Evolutionary conservation across 2,888 invertebrate genomes (phyloP).

Genomic region (Watsonalla binaria): DNA sequence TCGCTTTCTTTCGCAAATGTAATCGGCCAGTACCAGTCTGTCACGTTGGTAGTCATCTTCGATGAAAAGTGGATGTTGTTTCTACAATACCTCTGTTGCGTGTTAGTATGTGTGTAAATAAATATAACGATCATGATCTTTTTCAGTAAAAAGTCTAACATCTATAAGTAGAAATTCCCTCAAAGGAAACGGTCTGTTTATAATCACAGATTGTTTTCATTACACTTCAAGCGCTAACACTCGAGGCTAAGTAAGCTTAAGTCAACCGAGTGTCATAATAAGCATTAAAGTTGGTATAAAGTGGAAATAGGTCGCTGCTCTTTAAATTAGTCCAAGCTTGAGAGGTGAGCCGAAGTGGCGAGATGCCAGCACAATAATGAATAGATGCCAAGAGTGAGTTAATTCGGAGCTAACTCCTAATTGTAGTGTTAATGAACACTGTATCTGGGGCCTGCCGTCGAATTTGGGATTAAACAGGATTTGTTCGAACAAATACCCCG

Average conservation of each 20-base stretch:
- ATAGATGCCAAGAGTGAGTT: conserved; percentile 59
- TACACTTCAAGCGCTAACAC: no score
- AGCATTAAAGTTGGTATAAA: conserved; percentile 1
- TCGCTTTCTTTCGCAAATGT: no score
- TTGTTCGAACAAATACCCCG: background rate
- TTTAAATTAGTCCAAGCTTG: conserved; percentile 46
- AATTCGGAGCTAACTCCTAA: conserved; percentile 58
- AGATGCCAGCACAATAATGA: conserved; percentile 48
- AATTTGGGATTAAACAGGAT: conserved; percentile 1
- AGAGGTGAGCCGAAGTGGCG: conserved; percentile 55
- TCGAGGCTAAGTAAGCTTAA: background rate
- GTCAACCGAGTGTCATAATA: conserved; percentile 1
- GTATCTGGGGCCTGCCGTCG: conserved; percentile 20
- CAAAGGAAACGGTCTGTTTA: no score
- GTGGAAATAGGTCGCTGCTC: conserved; percentile 31
- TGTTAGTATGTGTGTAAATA: no score
- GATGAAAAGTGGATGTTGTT: no score
- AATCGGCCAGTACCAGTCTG: no score
- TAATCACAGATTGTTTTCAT: no score
- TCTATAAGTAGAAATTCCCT: no score
- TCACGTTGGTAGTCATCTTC: no score
- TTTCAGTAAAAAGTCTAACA: no score
- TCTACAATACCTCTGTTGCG: no score
- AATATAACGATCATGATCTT: no score
- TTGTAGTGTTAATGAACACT: conserved; percentile 37